phyloP scores from a whole-genome alignment of 1,140 invertebrate species.

The Musca vetustissima region DNA sequence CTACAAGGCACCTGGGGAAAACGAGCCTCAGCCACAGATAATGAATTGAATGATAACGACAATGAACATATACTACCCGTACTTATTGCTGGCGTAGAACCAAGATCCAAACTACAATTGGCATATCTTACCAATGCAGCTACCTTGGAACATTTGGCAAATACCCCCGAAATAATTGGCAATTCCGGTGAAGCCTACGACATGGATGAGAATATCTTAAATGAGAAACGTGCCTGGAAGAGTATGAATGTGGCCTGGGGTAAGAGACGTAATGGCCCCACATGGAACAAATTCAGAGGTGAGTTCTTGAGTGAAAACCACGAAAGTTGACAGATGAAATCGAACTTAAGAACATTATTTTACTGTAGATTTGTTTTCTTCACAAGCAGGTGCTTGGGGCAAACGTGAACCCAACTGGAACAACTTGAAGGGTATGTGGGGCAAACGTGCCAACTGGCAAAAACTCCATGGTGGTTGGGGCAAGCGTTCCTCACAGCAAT shows the following conservation, averaged over 20 bases:
- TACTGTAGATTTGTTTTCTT: conserved; percentile 19
- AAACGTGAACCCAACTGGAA: conserved; percentile 73
- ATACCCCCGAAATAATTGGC: conserved; percentile 12
- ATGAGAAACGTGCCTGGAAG: conserved; percentile 65
- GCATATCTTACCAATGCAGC: conserved; percentile 23
- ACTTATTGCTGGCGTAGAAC: background rate
- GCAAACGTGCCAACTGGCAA: conserved; percentile 58
- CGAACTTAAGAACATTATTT: background rate
- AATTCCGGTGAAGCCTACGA: conserved; percentile 13
- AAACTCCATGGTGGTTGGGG: conserved; percentile 52
- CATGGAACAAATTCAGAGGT: conserved; percentile 65
- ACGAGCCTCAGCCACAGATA: conserved; percentile 23
- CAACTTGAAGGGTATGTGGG: conserved; percentile 73
- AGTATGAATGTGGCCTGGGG: conserved; percentile 67
- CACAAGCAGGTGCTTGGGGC: conserved; percentile 62
- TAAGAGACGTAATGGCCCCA: conserved; percentile 62
- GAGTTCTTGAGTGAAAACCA: conserved; percentile 27
- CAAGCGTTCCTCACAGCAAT: conserved; percentile 37
- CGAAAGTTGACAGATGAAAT: background rate
- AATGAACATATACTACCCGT: conserved; percentile 17
- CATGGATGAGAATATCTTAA: conserved; percentile 15
- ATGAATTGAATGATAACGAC: background rate
- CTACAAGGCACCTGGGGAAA: background rate
- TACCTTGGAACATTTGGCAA: conserved; percentile 15
- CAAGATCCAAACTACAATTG: conserved; percentile 20